Percentiles rank a stretch among this genome's conserved stretches.
phyloP scores from a whole-genome alignment of 2,113 vertebrate genomes.

The Nipponia nippon region DNA sequence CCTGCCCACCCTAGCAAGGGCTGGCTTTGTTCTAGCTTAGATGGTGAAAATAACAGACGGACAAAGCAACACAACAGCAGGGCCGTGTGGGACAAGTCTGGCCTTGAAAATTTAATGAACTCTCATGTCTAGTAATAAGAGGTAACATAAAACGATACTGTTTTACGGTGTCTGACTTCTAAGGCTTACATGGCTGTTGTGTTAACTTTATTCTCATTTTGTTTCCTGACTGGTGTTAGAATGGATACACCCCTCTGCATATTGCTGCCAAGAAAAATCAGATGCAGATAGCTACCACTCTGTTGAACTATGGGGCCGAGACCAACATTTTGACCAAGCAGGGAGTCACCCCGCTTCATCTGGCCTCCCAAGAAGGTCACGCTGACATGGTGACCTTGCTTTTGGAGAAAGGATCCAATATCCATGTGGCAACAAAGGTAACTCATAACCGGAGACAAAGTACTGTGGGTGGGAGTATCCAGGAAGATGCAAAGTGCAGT shows the following conservation, averaged over 20 bases:
- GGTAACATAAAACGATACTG: background rate
- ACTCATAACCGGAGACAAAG: background rate
- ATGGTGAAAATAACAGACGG: fast-evolving
- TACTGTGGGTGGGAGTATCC: background rate
- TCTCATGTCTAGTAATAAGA: background rate
- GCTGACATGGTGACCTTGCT: conserved; percentile 87
- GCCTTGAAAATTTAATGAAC: background rate
- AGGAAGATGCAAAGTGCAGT: background rate
- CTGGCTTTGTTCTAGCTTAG: background rate
- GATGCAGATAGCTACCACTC: conserved; percentile 91
- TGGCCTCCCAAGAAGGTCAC: conserved; percentile 95
- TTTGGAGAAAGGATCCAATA: conserved; percentile 84
- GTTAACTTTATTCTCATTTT: background rate
- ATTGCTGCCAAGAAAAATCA: conserved; percentile 97
- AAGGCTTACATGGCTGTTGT: background rate
- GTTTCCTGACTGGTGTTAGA: conserved; percentile 71
- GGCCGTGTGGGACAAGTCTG: background rate
- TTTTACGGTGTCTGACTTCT: background rate
- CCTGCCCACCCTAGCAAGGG: background rate
- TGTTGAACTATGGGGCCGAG: conserved; percentile 87
- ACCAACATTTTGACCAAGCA: conserved; percentile 93
- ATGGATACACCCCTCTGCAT: conserved; percentile 93
- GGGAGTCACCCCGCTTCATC: conserved; percentile 90
- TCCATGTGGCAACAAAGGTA: conserved; percentile 92
- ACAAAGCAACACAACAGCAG: background rate